Base-by-base conservation (phyloP, 2,113 vertebrate species). In the Gobius niger region DNA sequence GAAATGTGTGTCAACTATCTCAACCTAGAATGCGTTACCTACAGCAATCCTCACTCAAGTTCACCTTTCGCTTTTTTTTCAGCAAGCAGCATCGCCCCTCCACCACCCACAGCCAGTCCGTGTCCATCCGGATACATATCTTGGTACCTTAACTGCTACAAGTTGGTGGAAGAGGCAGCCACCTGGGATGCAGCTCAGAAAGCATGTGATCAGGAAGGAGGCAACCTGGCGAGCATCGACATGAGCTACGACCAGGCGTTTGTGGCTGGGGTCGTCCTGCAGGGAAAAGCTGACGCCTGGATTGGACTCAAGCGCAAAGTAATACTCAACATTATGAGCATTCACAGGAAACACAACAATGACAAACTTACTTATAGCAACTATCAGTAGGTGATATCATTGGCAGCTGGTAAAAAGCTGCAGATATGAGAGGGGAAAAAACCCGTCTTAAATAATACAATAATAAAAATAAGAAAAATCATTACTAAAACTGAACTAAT, bases 241-340 rank as follows among this genome's bases (percentile, higher is more conserved):
- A 87, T 88, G 84, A 92, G 92, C 85, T 93, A 94, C 49, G 92
- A 94, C 70, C 93, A 94, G 83, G 91, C 91, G 65, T 94, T 93
- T 47, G 73, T 94, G 1, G 83, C 92, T 0, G 90, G 86, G 11
- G 91, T 63, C 2, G 77, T 93, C 2, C 85, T 92, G 66, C 85
- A 90, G 74, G 81, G 87, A 42, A 78, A 15, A 47, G 60, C 63
- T 0, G 92, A 94, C 1, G 85, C 87, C 68, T 94, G 93, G 93
- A 94, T 93, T 14, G 92, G 93, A 69, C 91, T 93, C 44, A 69
- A 77, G 7, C 90, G 91, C 44, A 66, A 85, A 83, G 92, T 92
- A 44, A 18, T 13, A 50, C 2, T 14, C 15, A 46, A 46, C 44
- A 7, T 9, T 46, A 46, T 46, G 44, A 46, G 7, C 15, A 18